Percentiles rank a stretch among this genome's conserved stretches.
These are phyloP conservation scores for Drosophila paramelanica DNA, from an alignment of 2,888 invertebrate species.

Conservation along the genomic window DNA sequence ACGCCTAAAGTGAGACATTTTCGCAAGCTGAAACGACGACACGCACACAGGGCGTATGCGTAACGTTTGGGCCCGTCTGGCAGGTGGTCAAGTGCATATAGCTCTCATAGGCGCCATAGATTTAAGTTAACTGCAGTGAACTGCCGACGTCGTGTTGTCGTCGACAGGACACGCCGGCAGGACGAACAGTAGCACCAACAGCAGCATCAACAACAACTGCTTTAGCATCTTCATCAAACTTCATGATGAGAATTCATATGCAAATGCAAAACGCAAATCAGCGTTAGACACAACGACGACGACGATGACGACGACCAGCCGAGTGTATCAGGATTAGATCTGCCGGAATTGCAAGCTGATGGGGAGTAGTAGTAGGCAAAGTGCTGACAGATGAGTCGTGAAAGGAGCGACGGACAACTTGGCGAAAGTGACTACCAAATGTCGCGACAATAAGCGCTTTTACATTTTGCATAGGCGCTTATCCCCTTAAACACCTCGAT, in stretches of 20 bases:
- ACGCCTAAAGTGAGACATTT: constrained; percentile 42
- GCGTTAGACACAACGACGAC: constrained; percentile 40
- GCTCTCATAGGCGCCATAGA: constrained; percentile 51
- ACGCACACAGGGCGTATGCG: constrained; percentile 61
- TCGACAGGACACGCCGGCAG: constrained; percentile 42
- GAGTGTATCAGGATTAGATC: too few species aligned
- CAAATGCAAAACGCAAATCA: constrained; percentile 70
- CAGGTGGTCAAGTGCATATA: constrained; percentile 39
- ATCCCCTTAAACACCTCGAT: too few species aligned
- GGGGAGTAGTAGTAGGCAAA: constrained; percentile 16
- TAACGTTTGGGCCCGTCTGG: constrained; percentile 23
- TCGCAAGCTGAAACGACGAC: constrained; percentile 26
- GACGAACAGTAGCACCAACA: constrained; percentile 17
- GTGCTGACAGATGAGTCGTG: constrained; percentile 39
- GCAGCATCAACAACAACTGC: constrained; percentile 22
- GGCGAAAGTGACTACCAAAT: constrained; percentile 37
- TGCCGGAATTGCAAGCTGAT: constrained; percentile 2
- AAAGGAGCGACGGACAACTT: constrained; percentile 27
- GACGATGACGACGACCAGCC: neutral
- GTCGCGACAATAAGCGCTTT: constrained; percentile 51
- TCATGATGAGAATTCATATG: constrained; percentile 73
- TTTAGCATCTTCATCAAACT: constrained; percentile 50
- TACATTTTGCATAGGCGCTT: constrained; percentile 2
- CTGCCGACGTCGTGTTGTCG: constrained; percentile 52
- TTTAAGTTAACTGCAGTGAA: constrained; percentile 66